Percentiles rank a stretch among this genome's conserved stretches.
Conservation (phyloP, 2,888 invertebrate genomes). For the Fabriciana adippe region DNA sequence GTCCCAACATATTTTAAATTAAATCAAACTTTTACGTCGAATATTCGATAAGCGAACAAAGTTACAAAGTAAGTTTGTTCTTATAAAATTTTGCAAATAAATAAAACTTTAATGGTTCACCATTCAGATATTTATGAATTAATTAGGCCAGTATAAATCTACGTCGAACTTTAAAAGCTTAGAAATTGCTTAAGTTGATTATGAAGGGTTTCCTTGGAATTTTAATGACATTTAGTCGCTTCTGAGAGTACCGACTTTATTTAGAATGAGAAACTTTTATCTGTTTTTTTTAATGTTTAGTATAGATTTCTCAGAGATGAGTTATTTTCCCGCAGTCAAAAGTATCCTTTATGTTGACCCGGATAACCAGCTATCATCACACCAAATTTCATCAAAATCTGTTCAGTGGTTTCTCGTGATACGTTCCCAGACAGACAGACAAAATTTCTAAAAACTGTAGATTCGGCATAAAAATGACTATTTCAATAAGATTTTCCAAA, state of each 20-base stretch:
- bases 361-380: too few species aligned
- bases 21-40: not conserved
- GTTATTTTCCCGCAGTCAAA: too few species aligned
- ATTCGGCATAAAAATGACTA: too few species aligned
- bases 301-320: too few species aligned
- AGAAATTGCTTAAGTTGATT: constrained; percentile 21
- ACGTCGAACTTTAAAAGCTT: constrained; percentile 24
- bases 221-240: constrained; percentile 18
- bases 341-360: too few species aligned
- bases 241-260: constrained; percentile 2
- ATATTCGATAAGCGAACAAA: constrained; percentile 4
- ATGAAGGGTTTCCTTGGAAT: constrained; percentile 23
- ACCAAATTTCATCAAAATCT: too few species aligned
- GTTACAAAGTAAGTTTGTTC: constrained; percentile 5
- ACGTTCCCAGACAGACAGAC: too few species aligned
- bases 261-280: constrained; percentile 3
- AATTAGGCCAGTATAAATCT: constrained; percentile 27
- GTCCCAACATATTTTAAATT: too few species aligned
- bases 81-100: constrained; percentile 2
- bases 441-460: too few species aligned
- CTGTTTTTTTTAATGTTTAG: not conserved
- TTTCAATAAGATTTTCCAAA: too few species aligned
- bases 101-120: constrained; percentile 25
- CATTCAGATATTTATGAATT: constrained; percentile 27
- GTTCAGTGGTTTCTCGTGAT: too few species aligned